A percentile compares a stretch with the other conserved stretches of the same genome.
Evolutionary conservation across 2,888 invertebrate genomes (phyloP).

Genomic region (Xestobium rufovillosum): DNA sequence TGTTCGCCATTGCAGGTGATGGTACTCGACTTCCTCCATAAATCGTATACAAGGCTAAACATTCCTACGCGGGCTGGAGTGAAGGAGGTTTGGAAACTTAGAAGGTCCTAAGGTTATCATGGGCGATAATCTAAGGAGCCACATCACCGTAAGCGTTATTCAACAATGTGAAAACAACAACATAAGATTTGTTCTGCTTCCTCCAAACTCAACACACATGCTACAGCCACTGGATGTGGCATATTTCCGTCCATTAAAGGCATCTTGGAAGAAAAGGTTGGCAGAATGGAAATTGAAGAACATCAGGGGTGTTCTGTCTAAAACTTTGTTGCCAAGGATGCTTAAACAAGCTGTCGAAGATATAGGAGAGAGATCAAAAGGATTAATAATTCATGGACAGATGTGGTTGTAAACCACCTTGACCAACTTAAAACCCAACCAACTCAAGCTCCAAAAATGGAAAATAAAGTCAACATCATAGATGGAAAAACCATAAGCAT

Average conservation of each 20-base stretch:
- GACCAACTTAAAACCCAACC: no score
- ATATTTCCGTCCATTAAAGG: constrained; percentile 24
- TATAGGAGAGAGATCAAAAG: no score
- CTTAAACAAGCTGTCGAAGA: no score
- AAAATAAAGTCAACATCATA: not conserved
- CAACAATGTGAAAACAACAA: constrained; percentile 24
- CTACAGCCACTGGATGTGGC: constrained; percentile 27
- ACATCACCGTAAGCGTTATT: constrained; percentile 23
- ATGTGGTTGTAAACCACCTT: no score
- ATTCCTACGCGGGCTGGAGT: constrained; percentile 15
- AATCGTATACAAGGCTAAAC: constrained; percentile 19
- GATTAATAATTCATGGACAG: no score
- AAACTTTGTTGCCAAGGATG: no score
- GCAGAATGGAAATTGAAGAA: no score
- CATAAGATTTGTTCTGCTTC: constrained; percentile 26
- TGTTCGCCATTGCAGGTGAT: constrained; percentile 20
- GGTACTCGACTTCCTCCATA: constrained; percentile 19
- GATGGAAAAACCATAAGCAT: not conserved
- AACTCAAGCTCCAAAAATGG: not conserved
- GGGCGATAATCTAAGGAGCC: constrained; percentile 30
- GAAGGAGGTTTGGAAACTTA: constrained; percentile 16
- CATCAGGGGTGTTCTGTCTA: no score
- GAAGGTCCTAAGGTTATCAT: constrained; percentile 27
- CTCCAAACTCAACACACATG: constrained; percentile 26
- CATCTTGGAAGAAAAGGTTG: no score